Conservation (phyloP, 2,888 invertebrate genomes). For the Danaus chrysippus region DNA sequence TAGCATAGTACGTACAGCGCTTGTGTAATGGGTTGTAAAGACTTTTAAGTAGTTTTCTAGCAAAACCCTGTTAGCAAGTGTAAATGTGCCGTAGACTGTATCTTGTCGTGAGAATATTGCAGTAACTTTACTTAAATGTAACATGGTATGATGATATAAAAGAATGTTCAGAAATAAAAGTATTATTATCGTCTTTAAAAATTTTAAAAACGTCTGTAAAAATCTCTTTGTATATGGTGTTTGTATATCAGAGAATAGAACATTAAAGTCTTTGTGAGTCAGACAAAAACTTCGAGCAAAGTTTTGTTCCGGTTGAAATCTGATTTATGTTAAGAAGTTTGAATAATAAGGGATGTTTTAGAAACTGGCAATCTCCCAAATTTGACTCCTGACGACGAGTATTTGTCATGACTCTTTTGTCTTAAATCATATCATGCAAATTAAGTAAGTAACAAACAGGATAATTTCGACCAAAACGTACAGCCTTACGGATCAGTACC, state of each 20-base stretch:
- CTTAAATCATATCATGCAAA: neutral
- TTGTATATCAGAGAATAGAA: conserved; percentile 11
- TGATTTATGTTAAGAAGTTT: conserved; percentile 22
- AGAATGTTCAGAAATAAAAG: too few species aligned
- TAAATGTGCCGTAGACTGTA: too few species aligned
- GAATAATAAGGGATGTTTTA: conserved; percentile 17
- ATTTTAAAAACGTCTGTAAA: too few species aligned
- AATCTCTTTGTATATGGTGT: conserved; percentile 8
- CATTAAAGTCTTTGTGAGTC: neutral
- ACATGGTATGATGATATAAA: too few species aligned
- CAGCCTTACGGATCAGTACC: too few species aligned
- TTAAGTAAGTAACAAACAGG: too few species aligned
- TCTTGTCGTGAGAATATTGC: neutral
- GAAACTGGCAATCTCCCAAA: conserved; percentile 22
- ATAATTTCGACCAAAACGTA: too few species aligned
- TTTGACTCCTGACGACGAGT: conserved; percentile 11
- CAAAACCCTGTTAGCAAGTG: neutral
- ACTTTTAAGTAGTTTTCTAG: neutral
- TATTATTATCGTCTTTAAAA: too few species aligned
- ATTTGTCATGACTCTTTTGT: conserved; percentile 8
- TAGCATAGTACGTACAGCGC: neutral
- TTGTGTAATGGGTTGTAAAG: neutral
- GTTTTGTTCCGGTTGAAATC: conserved; percentile 17
- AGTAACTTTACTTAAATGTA: neutral
- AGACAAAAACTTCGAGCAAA: conserved; percentile 19